phyloP scores from a whole-genome alignment of 1,140 invertebrate species.

The Brachystomella parvula region DNA sequence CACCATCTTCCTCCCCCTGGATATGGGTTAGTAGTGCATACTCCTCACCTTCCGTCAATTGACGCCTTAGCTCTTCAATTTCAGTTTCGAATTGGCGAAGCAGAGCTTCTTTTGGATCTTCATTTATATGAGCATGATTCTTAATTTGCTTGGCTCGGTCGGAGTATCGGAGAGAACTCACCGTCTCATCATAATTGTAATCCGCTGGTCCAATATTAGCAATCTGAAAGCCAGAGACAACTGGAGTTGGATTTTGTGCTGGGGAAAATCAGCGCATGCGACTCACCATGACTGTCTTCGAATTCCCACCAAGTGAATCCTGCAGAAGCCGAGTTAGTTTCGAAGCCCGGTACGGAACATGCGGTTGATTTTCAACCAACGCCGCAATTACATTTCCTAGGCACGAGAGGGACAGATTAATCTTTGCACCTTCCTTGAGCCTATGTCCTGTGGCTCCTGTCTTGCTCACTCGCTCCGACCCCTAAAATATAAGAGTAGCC shows the following conservation, averaged over 20 bases:
- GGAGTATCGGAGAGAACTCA: conserved; percentile 93
- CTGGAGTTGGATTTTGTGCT: not conserved
- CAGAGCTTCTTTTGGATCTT: conserved; percentile 95
- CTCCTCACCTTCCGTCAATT: conserved; percentile 62
- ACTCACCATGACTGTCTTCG: conserved; percentile 87
- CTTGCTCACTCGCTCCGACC: conserved; percentile 82
- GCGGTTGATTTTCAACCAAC: conserved; percentile 82
- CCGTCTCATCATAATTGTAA: conserved; percentile 94
- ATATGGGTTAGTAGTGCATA: conserved; percentile 39
- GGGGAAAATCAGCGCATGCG: not conserved
- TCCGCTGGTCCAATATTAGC: conserved; percentile 94
- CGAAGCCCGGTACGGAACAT: conserved; percentile 90
- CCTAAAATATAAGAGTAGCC: conserved; percentile 44
- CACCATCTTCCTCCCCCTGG: conserved; percentile 39
- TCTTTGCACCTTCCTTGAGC: conserved; percentile 89
- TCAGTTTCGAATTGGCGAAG: conserved; percentile 92
- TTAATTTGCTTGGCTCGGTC: conserved; percentile 96
- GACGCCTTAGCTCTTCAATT: conserved; percentile 82
- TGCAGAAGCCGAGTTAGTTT: conserved; percentile 86
- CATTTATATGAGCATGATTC: conserved; percentile 92
- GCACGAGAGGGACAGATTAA: conserved; percentile 87
- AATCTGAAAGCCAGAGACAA: conserved; percentile 47
- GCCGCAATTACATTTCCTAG: conserved; percentile 93
- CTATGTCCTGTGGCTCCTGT: conserved; percentile 81
- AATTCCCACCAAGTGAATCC: conserved; percentile 91